Base-by-base conservation (phyloP, 1,140 invertebrate genomes). In the Charaxes varanes region DNA sequence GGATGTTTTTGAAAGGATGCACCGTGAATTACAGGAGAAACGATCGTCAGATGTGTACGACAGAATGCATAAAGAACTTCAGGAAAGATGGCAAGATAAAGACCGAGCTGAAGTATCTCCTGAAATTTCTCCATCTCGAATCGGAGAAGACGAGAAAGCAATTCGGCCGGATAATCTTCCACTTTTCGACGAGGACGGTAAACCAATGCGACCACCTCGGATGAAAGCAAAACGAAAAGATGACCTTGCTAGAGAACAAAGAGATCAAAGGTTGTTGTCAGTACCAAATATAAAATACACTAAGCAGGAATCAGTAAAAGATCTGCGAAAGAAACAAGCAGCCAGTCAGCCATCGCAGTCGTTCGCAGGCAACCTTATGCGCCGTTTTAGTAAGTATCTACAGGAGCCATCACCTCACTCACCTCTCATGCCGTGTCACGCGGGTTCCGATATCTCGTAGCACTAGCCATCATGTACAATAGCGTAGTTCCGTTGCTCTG, bases 321-420 rank as follows among this genome's bases (percentile, higher is more conserved):
- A 63, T 55, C 48, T 81, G 62, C 79, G 83, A 53, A 77, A 72
- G 45, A 86, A 71, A 57, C 76, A 56, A 55, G 54, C 65, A 38
- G 55, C 67, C 44, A 62, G 53, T 35, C 76, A 54, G 19, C 82
- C 65, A 51, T 82, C 86, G 23, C 83, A 71, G 54, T 86, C 88
- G 31, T 90, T 91, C 78, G 87, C 90, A 49, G 89, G 90, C 61
- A 91, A 88, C 86, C 85, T 93, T 57, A 92, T 92, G 85, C 88
- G 92, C 73, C 88, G 91, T 86, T 92, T 93, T 89, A 93, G 92
- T 94, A 93, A 94, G 93, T 94, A 88, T 87, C 59, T 33, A 27
- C 53, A 30, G 55, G 55, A 40, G 49, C 56, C 47, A 43, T 36
- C 50, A 42, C 36, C 44, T 43, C 66, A 59, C 52, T 42, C 61